These are phyloP conservation scores for Aspiorhynchus laticeps DNA, from an alignment of 2,113 vertebrate species.

Conservation along the genomic window DNA sequence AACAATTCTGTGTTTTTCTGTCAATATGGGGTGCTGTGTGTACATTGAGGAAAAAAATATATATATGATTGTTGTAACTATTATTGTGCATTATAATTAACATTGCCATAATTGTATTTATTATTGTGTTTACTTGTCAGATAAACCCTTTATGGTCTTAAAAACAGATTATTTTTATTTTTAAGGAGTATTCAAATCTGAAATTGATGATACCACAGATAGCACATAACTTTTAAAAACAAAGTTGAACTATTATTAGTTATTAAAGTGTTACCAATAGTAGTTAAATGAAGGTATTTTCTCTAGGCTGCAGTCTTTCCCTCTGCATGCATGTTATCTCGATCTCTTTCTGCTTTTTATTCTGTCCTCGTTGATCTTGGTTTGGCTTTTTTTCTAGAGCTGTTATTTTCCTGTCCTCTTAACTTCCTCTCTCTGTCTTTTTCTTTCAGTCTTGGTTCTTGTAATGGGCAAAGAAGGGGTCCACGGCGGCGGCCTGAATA, in stretches of 20 bases:
- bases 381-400: slow-evolving; percentile 52
- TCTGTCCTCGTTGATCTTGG: slow-evolving; percentile 54
- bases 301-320: neutral
- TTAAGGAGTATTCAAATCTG: no score
- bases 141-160: no score
- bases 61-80: no score
- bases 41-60: no score
- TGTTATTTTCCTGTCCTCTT: slow-evolving; percentile 77
- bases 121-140: no score
- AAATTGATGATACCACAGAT: no score
- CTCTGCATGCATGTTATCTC: slow-evolving; percentile 50
- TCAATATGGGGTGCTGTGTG: no score
- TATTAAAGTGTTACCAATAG: neutral
- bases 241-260: neutral
- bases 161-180: no score
- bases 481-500: slow-evolving; percentile 94
- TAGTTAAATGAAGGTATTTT: neutral
- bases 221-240: no score
- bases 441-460: slow-evolving; percentile 96
- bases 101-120: no score
- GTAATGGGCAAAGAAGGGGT: slow-evolving; percentile 97
- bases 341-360: slow-evolving; percentile 29
- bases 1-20: no score
- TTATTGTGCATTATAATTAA: no score
- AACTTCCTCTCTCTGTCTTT: slow-evolving; percentile 77